Base-by-base conservation (phyloP, 2,888 invertebrate species). In the Nomada ruficornis region DNA sequence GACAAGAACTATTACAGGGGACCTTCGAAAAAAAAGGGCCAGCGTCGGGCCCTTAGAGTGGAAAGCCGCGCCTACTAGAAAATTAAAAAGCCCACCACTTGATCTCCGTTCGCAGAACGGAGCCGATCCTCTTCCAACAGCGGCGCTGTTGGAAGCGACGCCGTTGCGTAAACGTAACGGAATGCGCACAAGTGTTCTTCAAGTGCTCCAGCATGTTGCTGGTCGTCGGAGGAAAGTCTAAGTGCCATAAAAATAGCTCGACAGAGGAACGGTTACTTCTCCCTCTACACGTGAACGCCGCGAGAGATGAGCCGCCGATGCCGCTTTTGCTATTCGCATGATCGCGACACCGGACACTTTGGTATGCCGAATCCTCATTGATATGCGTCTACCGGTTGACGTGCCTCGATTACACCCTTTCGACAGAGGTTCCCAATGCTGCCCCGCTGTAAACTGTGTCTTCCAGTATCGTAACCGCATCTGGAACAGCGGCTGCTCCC, bases 171-270 rank as follows among this genome's bases (percentile, higher is more conserved):
- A 92, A 93, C 91, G 91, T 91, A 91, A 91, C 91, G 93, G 93
- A 93, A 93, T 93, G 93, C 91, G 90, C 90, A 91, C 92, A 92
- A 93, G 93, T 93, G 93, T 93, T 93, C 92, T 91, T 93, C 93
- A 91, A 93, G 93, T 93, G 93, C 90, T 93, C 91, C 93, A 93
- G 92, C 92, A 92, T 93, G 93, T 91, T 91, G 90, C 90, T 88
- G 90, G 70, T 11, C 47, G 87, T 88, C 90, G 90, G 90, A 88
- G 90, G 90, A 89, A 86, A 91, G 91, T 91, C 92, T 91, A 92
- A 92, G 92, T 91, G 91, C 90, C 91, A 91, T 92, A 92, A 92
- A 92, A 93, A 93, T 92, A 93, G 90, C 92, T 88, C 88, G 82
- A 87, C 70, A 11, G 76, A 73, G 60, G 65, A 76, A 89, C 83